Evolutionary conservation across 2,113 vertebrate species (phyloP).

Genomic region (Agelaius tricolor): DNA sequence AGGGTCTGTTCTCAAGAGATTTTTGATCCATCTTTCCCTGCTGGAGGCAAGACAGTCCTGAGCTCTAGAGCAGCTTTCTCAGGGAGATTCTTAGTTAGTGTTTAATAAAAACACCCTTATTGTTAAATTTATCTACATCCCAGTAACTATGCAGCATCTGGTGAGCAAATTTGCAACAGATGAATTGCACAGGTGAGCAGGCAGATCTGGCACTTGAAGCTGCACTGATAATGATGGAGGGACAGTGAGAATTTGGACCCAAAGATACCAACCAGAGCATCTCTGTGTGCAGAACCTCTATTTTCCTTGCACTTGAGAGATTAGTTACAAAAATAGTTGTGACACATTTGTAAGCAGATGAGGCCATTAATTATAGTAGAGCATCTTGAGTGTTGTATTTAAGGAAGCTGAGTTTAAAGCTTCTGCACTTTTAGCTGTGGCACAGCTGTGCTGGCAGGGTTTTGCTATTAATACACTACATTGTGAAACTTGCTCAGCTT

Average conservation of each 20-base stretch:
- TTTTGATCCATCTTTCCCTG: not conserved
- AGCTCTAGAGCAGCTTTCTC: not conserved
- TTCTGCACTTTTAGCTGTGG: not conserved
- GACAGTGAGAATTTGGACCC: not conserved
- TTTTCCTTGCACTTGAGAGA: not conserved
- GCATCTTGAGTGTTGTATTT: not conserved
- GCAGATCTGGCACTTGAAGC: not conserved
- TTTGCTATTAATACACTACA: not conserved
- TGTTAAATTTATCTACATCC: not conserved
- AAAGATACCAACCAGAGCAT: not conserved
- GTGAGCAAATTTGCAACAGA: not conserved
- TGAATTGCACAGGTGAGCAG: not conserved
- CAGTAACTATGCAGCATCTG: not conserved
- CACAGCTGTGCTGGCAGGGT: not conserved
- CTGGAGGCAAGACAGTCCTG: not conserved
- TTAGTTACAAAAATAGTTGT: not conserved
- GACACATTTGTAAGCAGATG: not conserved
- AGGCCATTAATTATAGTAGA: not conserved
- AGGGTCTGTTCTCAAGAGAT: not conserved
- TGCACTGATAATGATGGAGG: not conserved
- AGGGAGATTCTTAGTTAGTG: not conserved
- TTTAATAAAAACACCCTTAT: not conserved
- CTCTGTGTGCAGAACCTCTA: not conserved
- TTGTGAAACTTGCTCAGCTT: not conserved
- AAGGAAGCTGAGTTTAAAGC: not conserved